phyloP scores from a whole-genome alignment of 2,797 vertebrate species.

The Eospalax fontanierii region DNA sequence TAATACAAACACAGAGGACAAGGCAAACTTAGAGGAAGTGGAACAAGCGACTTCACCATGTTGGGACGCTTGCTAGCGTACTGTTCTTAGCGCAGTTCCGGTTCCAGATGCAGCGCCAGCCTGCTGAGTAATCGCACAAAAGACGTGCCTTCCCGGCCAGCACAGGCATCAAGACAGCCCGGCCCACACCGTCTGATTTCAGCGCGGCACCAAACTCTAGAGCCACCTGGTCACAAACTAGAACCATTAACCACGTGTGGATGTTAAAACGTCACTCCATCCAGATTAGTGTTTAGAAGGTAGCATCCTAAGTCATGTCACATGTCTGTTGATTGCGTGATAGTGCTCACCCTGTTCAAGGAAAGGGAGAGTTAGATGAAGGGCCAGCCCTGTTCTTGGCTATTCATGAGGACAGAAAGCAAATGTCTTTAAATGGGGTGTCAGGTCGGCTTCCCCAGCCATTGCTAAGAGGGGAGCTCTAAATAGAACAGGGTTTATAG shows the following conservation, averaged over 20 bases:
- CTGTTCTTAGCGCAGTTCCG: not conserved
- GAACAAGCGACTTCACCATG: constrained; percentile 20
- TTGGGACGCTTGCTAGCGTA: not conserved
- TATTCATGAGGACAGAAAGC: not conserved
- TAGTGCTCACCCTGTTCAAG: not conserved
- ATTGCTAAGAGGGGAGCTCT: not conserved
- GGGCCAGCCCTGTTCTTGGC: not conserved
- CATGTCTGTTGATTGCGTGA: not conserved
- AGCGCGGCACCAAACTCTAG: not conserved
- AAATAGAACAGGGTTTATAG: constrained; percentile 14
- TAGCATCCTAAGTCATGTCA: not conserved
- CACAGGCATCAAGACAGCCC: not conserved
- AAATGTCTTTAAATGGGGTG: no score
- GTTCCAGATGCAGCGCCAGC: not conserved
- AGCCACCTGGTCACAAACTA: not conserved
- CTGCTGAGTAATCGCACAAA: not conserved
- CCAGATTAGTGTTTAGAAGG: not conserved
- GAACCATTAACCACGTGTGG: not conserved
- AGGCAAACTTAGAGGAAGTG: not conserved
- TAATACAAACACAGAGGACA: not conserved
- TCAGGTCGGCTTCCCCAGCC: not conserved
- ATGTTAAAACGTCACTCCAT: not conserved
- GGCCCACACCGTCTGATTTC: not conserved
- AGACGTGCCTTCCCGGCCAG: not conserved
- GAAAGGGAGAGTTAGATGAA: not conserved